These are phyloP conservation scores for Rhagologus leucostigma DNA, from an alignment of 2,113 vertebrate species.

Conservation along the genomic window DNA sequence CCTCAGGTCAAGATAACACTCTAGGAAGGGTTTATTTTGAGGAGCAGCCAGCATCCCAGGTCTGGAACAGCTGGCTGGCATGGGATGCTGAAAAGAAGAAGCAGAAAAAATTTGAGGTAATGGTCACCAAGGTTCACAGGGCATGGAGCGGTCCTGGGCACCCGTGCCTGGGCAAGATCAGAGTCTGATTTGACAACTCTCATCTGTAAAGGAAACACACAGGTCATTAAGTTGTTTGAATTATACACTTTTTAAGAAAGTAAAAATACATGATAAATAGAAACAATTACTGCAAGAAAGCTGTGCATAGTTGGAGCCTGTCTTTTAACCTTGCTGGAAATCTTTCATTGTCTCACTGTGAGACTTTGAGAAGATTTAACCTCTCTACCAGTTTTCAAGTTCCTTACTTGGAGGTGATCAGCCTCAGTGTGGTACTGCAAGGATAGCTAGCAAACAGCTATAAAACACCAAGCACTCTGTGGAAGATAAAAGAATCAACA, in stretches of 20 bases:
- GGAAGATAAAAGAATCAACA: neutral
- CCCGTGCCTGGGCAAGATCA: neutral
- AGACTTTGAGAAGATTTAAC: neutral
- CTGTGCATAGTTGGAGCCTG: neutral
- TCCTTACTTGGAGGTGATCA: neutral
- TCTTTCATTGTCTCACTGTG: neutral
- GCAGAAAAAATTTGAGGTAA: neutral
- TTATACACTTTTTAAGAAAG: neutral
- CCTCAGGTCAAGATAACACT: neutral
- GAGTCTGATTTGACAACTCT: neutral
- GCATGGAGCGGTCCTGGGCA: rapidly evolving
- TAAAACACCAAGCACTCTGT: neutral
- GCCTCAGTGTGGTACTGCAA: neutral
- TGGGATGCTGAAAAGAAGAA: neutral
- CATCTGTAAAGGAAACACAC: neutral
- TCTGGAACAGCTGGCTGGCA: neutral
- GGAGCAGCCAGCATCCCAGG: neutral
- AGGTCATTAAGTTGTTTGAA: neutral
- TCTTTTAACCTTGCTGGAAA: neutral
- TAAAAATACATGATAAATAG: neutral
- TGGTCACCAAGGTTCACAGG: neutral
- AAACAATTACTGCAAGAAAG: neutral
- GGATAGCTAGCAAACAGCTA: neutral
- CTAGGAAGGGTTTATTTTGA: neutral
- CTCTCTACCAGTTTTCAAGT: neutral